These are phyloP conservation scores for Andrena minutula DNA, from an alignment of 2,888 invertebrate species.

Conservation along the genomic window DNA sequence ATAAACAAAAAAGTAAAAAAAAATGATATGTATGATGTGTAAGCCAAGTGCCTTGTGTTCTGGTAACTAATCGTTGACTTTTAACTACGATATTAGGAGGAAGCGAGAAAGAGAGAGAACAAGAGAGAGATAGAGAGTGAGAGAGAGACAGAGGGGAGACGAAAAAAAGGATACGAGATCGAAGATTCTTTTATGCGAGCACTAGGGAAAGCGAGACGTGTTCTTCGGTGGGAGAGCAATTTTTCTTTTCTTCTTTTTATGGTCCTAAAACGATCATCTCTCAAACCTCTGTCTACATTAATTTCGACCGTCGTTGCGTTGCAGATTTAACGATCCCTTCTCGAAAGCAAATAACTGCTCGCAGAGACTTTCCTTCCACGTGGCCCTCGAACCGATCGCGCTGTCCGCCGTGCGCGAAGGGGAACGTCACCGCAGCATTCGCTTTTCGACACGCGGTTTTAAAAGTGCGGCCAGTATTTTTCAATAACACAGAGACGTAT, in stretches of 20 bases:
- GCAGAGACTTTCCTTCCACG: background rate
- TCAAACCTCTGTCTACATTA: slow-evolving; percentile 1
- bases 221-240: slow-evolving; percentile 42
- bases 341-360: background rate
- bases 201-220: slow-evolving; percentile 39
- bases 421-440: background rate
- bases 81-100: slow-evolving; percentile 80
- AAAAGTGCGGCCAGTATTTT: background rate
- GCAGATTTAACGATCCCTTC: slow-evolving; percentile 46
- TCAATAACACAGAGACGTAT: background rate
- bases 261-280: slow-evolving; percentile 26
- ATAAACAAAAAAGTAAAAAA: slow-evolving; percentile 53
- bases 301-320: slow-evolving; percentile 34
- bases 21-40: slow-evolving; percentile 80
- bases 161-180: slow-evolving; percentile 37
- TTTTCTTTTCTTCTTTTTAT: slow-evolving; percentile 22
- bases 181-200: slow-evolving; percentile 46
- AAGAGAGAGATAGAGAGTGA: slow-evolving; percentile 50
- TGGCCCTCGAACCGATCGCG: too few relatives aligned
- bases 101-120: slow-evolving; percentile 61
- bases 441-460: background rate
- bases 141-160: slow-evolving; percentile 47
- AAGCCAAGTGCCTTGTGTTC: slow-evolving; percentile 85
- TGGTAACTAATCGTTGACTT: slow-evolving; percentile 84
- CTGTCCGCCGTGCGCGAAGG: background rate